Evolutionary conservation across 2,113 vertebrate species (phyloP).

Genomic region (Carassius carassius): DNA sequence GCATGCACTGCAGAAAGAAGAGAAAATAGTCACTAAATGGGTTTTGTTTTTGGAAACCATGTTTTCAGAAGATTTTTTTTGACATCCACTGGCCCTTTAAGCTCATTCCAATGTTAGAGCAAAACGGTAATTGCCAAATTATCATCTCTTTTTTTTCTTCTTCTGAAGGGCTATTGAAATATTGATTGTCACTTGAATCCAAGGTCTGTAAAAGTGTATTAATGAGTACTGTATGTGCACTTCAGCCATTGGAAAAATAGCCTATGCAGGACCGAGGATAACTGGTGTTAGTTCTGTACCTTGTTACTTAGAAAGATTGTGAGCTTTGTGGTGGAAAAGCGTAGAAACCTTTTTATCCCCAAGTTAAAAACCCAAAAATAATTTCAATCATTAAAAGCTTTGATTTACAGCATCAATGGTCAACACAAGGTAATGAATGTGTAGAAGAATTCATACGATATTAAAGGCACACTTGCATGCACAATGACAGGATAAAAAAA

Average conservation of each 20-base stretch:
- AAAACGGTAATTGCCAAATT: constrained; percentile 15
- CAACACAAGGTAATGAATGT: neutral
- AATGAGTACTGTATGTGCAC: neutral
- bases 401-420: neutral
- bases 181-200: neutral
- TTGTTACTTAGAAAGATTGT: constrained; percentile 41
- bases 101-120: neutral
- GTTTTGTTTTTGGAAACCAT: constrained; percentile 60
- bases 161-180: constrained; percentile 14
- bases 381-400: neutral
- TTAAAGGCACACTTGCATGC: neutral
- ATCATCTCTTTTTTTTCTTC: constrained; percentile 6
- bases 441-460: neutral
- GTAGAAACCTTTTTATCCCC: neutral
- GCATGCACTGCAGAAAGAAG: constrained; percentile 91
- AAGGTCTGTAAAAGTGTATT: neutral
- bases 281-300: constrained; percentile 33
- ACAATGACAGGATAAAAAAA: too few relatives aligned
- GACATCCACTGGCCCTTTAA: constrained; percentile 47
- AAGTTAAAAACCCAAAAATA: neutral
- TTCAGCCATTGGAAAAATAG: neutral
- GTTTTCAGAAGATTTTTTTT: constrained; percentile 20
- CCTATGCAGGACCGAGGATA: constrained; percentile 7
- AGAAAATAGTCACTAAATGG: constrained; percentile 80
- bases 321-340: neutral